Evolutionary conservation across 2,113 vertebrate genomes (phyloP).

Genomic region (Micromys minutus): DNA sequence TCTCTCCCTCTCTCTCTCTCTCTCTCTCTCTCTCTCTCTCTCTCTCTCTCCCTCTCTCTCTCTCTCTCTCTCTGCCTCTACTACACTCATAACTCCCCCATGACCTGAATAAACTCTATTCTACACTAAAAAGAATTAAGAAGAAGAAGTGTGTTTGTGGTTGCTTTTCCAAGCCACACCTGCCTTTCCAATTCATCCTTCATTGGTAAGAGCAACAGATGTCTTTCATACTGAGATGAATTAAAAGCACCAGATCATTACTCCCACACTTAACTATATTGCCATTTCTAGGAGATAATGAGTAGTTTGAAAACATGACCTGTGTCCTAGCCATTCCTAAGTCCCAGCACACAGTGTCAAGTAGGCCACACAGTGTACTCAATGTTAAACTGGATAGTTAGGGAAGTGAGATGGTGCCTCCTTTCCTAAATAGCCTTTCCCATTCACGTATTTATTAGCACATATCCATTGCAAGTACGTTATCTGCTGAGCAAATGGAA

Average conservation of each 20-base stretch:
- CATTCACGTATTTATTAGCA: background rate
- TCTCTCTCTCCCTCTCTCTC: too few species aligned
- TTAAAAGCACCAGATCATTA: background rate
- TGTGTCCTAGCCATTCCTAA: background rate
- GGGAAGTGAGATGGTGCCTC: background rate
- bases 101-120: too few species aligned
- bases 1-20: too few species aligned
- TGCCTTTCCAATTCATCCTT: background rate
- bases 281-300: background rate
- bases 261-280: background rate
- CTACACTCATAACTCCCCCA: too few species aligned
- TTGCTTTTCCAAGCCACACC: background rate
- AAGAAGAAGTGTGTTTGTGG: background rate
- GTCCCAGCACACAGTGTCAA: background rate
- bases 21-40: too few species aligned
- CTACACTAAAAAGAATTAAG: too few species aligned
- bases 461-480: background rate
- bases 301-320: background rate
- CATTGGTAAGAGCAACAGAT: background rate
- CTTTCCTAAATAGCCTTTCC: background rate
- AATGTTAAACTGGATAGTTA: background rate
- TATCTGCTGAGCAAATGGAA: constrained; percentile 17
- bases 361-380: background rate
- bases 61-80: too few species aligned
- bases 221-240: constrained; percentile 2